Base-by-base conservation (phyloP, 2,113 vertebrate species). In the Tautogolabrus adspersus region DNA sequence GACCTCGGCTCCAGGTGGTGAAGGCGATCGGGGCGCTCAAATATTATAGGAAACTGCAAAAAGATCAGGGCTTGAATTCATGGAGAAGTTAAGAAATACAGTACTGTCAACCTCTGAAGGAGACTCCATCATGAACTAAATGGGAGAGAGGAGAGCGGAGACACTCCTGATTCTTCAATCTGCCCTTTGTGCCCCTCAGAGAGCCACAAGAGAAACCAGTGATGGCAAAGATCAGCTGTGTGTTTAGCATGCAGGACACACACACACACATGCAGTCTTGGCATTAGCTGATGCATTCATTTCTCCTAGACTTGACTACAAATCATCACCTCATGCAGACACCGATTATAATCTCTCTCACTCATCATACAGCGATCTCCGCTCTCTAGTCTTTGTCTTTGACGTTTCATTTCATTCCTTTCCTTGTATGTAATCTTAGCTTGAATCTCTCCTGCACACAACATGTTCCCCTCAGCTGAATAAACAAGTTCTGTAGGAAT, bases 211-310 rank as follows among this genome's bases (percentile, higher is more conserved):
- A 86, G 89, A 64, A 89, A 86, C 90, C 88, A 92, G 90, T 91
- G 90, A 90, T 83, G 79, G 87, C 79, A 75, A 66, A 73, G 87
- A 93, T 93, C 90, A 88, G 90, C 92, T 93, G 91, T 93, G 89
- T 85, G 82, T 82, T 94, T 94, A 89, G 84, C 67, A 94, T 94
- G 91, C 93, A 88, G 69, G 75, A 37, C 92, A 91, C 88, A 85
- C 77, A 85, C 75, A 30, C 75, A 34, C 65, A 72, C 75, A 72
- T 11, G 10, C 86, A 72, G 83, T 76, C 85, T 87, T 86, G 69
- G 87, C 90, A 75, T 71, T 38, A 51, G 77, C 49, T 9, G 56
- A 71, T 64, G 64, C 85, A 72, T 74, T 64, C 66, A 78, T 78
- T 86, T 76, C 62, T 67, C 64, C 80, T 83, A 77, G 81, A 89